phyloP scores from a whole-genome alignment of 2,113 vertebrate species.

The Pongo pygmaeus region DNA sequence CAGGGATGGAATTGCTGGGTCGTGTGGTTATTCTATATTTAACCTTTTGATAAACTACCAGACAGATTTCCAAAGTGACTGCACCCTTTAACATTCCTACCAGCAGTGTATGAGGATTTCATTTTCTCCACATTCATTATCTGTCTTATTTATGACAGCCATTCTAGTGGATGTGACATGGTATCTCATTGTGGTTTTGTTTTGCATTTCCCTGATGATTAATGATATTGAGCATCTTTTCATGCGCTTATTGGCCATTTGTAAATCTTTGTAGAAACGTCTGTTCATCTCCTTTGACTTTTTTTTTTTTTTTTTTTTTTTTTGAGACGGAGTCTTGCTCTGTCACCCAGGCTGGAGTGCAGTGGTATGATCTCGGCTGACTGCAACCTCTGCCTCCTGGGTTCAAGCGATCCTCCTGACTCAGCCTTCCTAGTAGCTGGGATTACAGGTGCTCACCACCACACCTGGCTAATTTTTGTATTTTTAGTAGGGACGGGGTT shows the following conservation, averaged over 20 bases:
- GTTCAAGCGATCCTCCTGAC: no score
- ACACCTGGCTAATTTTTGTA: no score
- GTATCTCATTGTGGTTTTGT: background rate
- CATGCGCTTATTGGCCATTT: background rate
- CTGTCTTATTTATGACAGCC: background rate
- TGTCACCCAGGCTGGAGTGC: no score
- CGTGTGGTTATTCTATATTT: background rate
- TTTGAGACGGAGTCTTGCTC: no score
- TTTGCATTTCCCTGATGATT: background rate
- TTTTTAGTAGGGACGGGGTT: no score
- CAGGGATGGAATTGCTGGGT: background rate
- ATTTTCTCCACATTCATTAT: background rate
- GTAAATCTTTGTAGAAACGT: slow-evolving; percentile 13
- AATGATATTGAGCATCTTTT: slow-evolving; percentile 8
- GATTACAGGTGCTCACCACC: no score
- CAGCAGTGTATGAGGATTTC: background rate
- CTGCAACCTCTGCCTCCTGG: no score
- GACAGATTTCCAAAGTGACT: background rate
- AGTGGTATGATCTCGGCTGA: no score
- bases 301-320: background rate
- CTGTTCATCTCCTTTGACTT: background rate
- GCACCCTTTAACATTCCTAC: background rate
- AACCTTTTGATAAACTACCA: background rate
- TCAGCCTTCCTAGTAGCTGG: no score
- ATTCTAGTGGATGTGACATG: background rate